Conservation (phyloP, 2,113 vertebrate species). For the Pollachius pollachius region DNA sequence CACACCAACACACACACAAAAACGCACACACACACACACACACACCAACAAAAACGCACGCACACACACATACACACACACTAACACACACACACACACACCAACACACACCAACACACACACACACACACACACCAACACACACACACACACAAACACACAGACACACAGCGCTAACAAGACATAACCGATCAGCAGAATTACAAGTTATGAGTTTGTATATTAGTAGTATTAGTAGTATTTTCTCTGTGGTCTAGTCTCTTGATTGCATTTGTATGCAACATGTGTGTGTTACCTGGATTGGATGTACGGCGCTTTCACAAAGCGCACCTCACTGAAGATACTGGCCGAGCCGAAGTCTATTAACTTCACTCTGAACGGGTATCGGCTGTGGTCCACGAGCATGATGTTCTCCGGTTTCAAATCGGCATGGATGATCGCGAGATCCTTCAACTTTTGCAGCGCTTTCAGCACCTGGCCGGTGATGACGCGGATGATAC, state of each 20-base stretch:
- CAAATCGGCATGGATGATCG: slow-evolving; percentile 76
- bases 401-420: slow-evolving; percentile 82
- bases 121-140: too few relatives aligned
- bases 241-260: too few relatives aligned
- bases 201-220: too few relatives aligned
- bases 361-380: slow-evolving; percentile 76
- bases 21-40: too few relatives aligned
- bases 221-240: too few relatives aligned
- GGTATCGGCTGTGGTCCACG: slow-evolving; percentile 68
- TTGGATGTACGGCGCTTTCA: slow-evolving; percentile 77
- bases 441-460: slow-evolving; percentile 72
- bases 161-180: neutral
- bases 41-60: too few relatives aligned
- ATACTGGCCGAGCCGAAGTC: slow-evolving; percentile 77
- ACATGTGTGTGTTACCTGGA: slow-evolving; percentile 45
- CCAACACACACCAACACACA: too few relatives aligned
- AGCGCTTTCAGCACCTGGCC: slow-evolving; percentile 69
- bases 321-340: slow-evolving; percentile 57
- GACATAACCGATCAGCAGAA: slow-evolving; percentile 38
- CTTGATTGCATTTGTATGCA: neutral
- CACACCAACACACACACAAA: too few relatives aligned
- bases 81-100: too few relatives aligned
- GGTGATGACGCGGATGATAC: slow-evolving; percentile 72
- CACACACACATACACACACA: too few relatives aligned
- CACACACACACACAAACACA: too few relatives aligned